Conservation (phyloP, 2,113 vertebrate species). For the Hemiprocne comata region DNA sequence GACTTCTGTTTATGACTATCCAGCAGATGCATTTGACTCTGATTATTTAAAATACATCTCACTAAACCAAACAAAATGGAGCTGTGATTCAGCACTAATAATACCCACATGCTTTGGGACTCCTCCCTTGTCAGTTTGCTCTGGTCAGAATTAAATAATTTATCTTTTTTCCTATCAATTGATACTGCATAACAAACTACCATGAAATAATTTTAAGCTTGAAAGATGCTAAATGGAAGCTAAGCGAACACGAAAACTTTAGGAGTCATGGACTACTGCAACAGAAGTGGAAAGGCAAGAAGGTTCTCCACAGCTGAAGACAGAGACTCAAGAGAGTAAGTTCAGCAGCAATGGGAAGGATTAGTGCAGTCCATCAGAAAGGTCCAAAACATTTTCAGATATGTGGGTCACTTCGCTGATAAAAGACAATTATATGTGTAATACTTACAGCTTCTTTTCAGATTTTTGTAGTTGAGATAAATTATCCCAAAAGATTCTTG, state of each 20-base stretch:
- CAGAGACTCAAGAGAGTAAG: not conserved
- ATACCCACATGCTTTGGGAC: not conserved
- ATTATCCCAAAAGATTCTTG: not conserved
- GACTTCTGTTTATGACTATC: not conserved
- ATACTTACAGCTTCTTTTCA: not conserved
- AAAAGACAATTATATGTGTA: not conserved
- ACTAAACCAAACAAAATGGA: not conserved
- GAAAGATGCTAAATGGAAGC: not conserved
- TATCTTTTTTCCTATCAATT: not conserved
- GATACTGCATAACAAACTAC: not conserved
- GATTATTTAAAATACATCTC: not conserved
- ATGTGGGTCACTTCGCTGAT: not conserved
- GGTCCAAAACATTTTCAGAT: not conserved
- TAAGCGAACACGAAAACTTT: not conserved
- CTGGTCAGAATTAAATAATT: not conserved
- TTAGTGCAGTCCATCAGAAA: not conserved
- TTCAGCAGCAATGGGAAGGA: not conserved
- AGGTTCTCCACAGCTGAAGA: not conserved
- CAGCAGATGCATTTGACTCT: not conserved
- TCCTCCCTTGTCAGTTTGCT: not conserved
- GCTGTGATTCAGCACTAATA: not conserved
- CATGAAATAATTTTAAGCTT: not conserved
- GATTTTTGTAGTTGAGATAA: not conserved
- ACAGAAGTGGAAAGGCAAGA: not conserved
- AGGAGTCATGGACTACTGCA: not conserved